phyloP scores from a whole-genome alignment of 2,113 vertebrate species.

The Chrysochloris asiatica region DNA sequence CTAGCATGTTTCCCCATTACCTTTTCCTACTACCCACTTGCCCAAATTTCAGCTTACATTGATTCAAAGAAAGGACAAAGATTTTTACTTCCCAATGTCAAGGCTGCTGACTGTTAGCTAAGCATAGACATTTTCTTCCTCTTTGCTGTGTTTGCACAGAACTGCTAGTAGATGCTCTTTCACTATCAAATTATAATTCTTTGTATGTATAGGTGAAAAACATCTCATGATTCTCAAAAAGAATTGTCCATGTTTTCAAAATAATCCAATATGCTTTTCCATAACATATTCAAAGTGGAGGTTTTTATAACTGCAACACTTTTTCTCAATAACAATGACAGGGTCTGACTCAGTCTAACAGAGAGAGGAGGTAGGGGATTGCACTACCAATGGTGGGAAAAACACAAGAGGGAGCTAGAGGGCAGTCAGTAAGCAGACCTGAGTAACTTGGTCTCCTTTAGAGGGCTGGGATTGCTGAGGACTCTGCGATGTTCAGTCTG shows the following conservation, averaged over 20 bases:
- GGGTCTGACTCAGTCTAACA: not conserved
- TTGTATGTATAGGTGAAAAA: not conserved
- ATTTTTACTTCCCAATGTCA: not conserved
- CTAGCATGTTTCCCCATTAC: too few relatives aligned
- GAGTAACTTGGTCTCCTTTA: not conserved
- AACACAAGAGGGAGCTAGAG: conserved; percentile 76
- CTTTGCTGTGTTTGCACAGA: not conserved
- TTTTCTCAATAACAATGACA: not conserved
- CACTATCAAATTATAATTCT: not conserved
- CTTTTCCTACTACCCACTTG: not conserved
- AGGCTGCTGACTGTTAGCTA: not conserved
- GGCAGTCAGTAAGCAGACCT: not conserved
- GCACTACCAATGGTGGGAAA: not conserved
- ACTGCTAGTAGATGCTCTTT: not conserved
- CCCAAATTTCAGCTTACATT: not conserved
- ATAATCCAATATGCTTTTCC: conserved; percentile 37
- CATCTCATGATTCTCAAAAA: not conserved
- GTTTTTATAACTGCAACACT: not conserved
- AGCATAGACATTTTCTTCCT: not conserved
- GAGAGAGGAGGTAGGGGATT: not conserved
- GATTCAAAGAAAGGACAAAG: not conserved
- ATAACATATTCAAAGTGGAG: not conserved
- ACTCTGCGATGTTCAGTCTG: not conserved
- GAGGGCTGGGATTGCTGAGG: not conserved
- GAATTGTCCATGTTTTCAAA: conserved; percentile 38